Evolutionary conservation across 2,113 vertebrate genomes (phyloP).

Genomic region (Pholis gunnellus): DNA sequence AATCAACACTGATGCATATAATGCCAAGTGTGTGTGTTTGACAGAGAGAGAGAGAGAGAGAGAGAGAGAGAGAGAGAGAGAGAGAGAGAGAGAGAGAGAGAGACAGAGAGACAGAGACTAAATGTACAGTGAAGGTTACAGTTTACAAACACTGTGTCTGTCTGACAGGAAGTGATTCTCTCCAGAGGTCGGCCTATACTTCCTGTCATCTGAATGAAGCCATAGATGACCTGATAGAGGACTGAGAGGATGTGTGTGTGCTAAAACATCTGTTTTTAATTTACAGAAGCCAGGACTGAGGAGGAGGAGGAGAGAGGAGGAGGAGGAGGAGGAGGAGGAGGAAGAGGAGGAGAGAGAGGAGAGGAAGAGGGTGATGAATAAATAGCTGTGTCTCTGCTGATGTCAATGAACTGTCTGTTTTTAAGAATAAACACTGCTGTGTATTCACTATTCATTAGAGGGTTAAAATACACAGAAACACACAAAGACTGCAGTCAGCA

Average conservation of each 20-base stretch:
- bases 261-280: conserved; percentile 46
- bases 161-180: conserved; percentile 51
- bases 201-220: conserved; percentile 43
- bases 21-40: no score
- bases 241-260: background rate
- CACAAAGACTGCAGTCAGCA: conserved; percentile 10
- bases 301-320: no score
- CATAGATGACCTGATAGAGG: conserved; percentile 10
- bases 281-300: conserved; percentile 5
- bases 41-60: no score
- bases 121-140: no score
- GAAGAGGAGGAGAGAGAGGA: no score
- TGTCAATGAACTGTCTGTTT: conserved; percentile 62
- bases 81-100: no score
- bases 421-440: conserved; percentile 51
- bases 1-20: background rate
- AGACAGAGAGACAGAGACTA: no score
- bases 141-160: background rate
- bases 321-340: no score
- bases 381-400: conserved; percentile 59
- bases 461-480: conserved; percentile 3
- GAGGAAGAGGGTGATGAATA: conserved; percentile 7
- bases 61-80: no score
- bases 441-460: conserved; percentile 70
- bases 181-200: conserved; percentile 28